These are phyloP conservation scores for Sabatieria punctata DNA, from an alignment of 2,888 invertebrate species.

Conservation along the genomic window DNA sequence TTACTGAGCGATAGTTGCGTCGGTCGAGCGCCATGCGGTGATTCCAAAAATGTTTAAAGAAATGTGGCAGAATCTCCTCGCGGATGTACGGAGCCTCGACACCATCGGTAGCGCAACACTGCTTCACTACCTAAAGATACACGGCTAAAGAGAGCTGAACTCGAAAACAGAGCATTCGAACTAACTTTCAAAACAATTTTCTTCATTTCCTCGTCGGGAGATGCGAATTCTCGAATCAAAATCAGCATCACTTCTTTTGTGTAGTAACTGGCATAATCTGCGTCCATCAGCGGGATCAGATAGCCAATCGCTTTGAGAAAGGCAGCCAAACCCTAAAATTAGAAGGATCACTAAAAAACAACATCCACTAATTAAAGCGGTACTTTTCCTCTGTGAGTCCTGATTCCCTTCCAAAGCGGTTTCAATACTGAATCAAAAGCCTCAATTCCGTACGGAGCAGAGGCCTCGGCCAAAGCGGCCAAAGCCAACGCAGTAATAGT, in stretches of 20 bases:
- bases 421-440: conserved; percentile 98
- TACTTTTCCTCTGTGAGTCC: conserved; percentile 52
- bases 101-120: conserved; percentile 99
- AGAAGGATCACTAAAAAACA: conserved; percentile 5
- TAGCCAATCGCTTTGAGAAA: conserved; percentile 98
- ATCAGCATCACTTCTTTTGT: conserved; percentile 98
- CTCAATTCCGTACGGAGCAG: conserved; percentile 98
- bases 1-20: conserved; percentile 74
- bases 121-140: conserved; percentile 85
- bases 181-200: conserved; percentile 93
- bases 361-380: conserved; percentile 1
- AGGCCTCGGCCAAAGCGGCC: conserved; percentile 94
- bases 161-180: not conserved
- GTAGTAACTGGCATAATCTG: conserved; percentile 98
- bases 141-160: not conserved
- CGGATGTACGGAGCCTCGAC: conserved; percentile 98
- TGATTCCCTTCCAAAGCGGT: conserved; percentile 96
- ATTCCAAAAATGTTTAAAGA: conserved; percentile 99
- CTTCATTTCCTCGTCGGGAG: conserved; percentile 99
- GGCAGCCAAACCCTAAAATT: conserved; percentile 78
- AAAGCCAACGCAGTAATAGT: conserved; percentile 96
- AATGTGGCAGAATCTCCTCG: conserved; percentile 93
- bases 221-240: conserved; percentile 95
- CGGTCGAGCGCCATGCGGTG: conserved; percentile 97
- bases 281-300: conserved; percentile 97